Evolutionary conservation across 2,113 vertebrate species (phyloP).

Genomic region (Irena cyanogastra): DNA sequence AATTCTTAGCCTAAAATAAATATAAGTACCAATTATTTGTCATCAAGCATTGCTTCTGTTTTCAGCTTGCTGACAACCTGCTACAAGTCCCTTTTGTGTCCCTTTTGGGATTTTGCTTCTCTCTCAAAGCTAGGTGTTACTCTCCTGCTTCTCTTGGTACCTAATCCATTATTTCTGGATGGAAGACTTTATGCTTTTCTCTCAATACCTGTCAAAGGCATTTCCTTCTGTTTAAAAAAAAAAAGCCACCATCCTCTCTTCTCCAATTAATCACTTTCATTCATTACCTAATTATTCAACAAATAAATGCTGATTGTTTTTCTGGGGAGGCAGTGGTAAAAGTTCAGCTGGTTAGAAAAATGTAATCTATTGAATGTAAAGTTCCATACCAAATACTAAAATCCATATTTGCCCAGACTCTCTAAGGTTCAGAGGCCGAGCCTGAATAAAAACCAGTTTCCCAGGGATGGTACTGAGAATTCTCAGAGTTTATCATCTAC

Average conservation of each 20-base stretch:
- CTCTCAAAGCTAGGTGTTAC: neutral
- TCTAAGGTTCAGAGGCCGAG: neutral
- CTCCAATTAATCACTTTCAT: neutral
- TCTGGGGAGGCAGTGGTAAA: neutral
- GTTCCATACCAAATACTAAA: neutral
- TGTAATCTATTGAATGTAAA: neutral
- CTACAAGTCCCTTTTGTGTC: neutral
- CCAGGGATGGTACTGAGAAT: neutral
- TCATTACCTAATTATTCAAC: constrained; percentile 4
- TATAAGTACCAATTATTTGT: neutral
- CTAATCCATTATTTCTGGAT: neutral
- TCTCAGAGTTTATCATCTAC: neutral
- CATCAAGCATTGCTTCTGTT: neutral
- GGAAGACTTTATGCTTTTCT: neutral
- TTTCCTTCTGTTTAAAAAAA: neutral
- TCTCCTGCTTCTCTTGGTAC: neutral
- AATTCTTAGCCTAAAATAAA: constrained; percentile 14
- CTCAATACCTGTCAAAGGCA: neutral
- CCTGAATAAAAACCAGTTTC: neutral
- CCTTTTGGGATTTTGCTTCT: neutral
- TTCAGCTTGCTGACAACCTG: neutral
- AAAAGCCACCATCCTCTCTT: neutral
- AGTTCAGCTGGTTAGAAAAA: neutral
- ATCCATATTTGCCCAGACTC: neutral
- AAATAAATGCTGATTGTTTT: neutral